Evolutionary conservation across 2,113 vertebrate species (phyloP).

Genomic region (Pycnonotus jocosus): DNA sequence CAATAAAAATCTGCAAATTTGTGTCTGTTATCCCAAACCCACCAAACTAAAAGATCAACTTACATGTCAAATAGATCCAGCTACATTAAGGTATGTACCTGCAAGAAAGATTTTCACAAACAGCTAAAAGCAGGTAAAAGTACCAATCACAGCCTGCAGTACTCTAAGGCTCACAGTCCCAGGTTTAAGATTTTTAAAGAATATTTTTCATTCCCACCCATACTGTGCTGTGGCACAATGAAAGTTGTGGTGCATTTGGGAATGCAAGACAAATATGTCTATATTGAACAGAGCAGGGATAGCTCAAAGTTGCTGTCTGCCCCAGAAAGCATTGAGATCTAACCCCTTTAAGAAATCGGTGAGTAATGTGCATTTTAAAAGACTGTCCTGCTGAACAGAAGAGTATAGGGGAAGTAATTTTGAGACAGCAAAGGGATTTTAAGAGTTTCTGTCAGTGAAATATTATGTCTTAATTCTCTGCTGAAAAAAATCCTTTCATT

Average conservation of each 20-base stretch:
- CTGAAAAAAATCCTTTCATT: background rate
- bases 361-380: background rate
- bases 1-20: background rate
- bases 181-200: background rate
- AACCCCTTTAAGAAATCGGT: background rate
- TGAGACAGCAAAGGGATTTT: background rate
- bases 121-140: background rate
- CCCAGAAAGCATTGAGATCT: background rate
- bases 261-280: accelerated
- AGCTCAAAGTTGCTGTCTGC: background rate
- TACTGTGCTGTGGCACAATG: background rate
- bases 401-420: background rate
- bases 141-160: background rate
- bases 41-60: background rate
- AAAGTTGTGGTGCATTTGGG: background rate
- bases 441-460: background rate
- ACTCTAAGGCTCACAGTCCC: background rate
- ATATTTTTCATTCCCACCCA: background rate
- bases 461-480: background rate
- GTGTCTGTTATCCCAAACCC: background rate
- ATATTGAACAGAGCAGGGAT: background rate
- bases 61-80: background rate
- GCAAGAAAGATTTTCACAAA: background rate
- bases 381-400: background rate
- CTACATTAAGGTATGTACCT: background rate